Evolutionary conservation across 2,797 vertebrate genomes (phyloP), one percentile per base, ranked within the genome.

Genomic region (Cyclopterus lumpus): DNA sequence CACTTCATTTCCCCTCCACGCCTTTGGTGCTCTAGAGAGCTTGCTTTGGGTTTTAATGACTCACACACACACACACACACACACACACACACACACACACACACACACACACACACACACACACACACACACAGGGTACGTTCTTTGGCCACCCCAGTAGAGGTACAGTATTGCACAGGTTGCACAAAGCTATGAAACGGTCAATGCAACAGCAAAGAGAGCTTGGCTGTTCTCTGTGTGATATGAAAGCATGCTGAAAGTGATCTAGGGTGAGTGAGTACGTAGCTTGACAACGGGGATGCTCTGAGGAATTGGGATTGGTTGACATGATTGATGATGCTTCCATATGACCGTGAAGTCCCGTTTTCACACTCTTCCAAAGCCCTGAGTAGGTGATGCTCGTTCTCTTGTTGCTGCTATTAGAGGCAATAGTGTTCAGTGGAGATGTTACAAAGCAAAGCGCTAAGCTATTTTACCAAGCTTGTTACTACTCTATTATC

Each of bases 111-210:
- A 28, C 26, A 4, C 30, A n/a, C n/a, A n/a, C n/a, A n/a, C n/a
- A n/a, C n/a, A n/a, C n/a, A 51, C 46, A 55, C 57, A 48, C 68
- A 60, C 44, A 46, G 26, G 26, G 51, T 42, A 15, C 6, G n/a
- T 46, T 59, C 65, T 80, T 44, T 86, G 77, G 80, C 86, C 84
- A 86, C 86, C 88, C 81, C 36, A 2, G 74, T 66, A 69, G 68
- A 82, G 63, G 75, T 69, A 12, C 75, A 67, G 62, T 54, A 14
- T 66, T 75, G 65, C 55, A 40, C 73, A 79, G 77, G 75, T 80
- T 84, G 49, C 72, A 67, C 61, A 71, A 67, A 83, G 60, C 54
- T 49, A 1, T 54, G 66, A 82, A 80, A 70, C 72, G 28, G 60
- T 71, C 81, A 87, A 82, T 79, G 67, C 58, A 68, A 51, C 80